Percentiles rank a stretch among this genome's conserved stretches.
Conservation (phyloP, 2,113 vertebrate genomes). For the Panthera leo region DNA sequence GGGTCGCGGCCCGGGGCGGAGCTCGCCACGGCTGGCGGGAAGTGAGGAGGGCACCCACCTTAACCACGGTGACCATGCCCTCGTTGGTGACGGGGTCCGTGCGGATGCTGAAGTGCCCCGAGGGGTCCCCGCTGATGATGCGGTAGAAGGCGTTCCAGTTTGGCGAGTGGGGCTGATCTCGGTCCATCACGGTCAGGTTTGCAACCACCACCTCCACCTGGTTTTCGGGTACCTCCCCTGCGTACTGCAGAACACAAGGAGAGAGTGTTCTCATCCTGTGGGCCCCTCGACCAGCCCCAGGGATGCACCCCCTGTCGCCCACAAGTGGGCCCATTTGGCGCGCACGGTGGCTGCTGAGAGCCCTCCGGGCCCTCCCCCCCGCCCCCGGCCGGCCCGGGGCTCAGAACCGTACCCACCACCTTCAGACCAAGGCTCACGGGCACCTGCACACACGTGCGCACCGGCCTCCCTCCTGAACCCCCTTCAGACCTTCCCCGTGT, state of each 20-base stretch:
- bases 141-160: conserved; percentile 97
- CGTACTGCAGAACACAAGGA: conserved; percentile 85
- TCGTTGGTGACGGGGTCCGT: conserved; percentile 94
- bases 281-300: rapidly evolving
- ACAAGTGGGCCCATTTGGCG: rapidly evolving
- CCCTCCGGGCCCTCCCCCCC: neutral
- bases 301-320: neutral
- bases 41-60: conserved; percentile 84
- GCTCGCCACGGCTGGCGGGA: neutral
- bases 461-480: no score
- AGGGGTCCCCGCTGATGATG: conserved; percentile 95
- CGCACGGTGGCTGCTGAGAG: rapidly evolving
- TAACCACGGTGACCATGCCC: conserved; percentile 95
- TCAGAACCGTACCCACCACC: neutral
- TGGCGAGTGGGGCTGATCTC: conserved; percentile 94
- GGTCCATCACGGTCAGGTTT: conserved; percentile 94
- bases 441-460: rapidly evolving
- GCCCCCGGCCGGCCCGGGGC: neutral
- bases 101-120: conserved; percentile 92
- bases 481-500: rapidly evolving
- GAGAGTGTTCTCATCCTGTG: rapidly evolving
- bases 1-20: rapidly evolving
- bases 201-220: conserved; percentile 91
- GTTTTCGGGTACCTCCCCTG: conserved; percentile 95
- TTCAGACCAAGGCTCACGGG: neutral